Base-by-base conservation (phyloP, 2,888 invertebrate genomes). In the Lepidocyrtinus sp. region DNA sequence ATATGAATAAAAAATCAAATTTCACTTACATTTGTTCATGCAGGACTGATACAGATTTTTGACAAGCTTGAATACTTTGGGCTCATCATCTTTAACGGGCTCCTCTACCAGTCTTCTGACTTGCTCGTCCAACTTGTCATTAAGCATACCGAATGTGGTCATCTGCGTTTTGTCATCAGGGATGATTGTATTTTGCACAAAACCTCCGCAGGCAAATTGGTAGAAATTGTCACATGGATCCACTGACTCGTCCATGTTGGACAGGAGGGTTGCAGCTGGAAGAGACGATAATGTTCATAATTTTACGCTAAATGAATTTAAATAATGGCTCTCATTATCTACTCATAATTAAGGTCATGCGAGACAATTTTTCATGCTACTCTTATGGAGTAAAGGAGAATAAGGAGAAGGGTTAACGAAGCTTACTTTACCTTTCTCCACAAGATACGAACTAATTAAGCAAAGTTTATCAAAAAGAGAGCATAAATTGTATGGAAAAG, bases 181-280 rank as follows among this genome's bases (percentile, higher is more conserved):
- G 75, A 95, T 95, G 75, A 91, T 91, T 0, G 93, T 94, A 68
- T 90, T 91, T 87, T 92, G 92, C 46, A 94, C 89, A 89, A 94
- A 95, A 15, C 92, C 92, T 0, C 95, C 95, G 87, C 95, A 95
- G 0, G 95, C 92, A 88, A 94, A 95, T 86, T 93, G 90, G 88
- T 95, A 95, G 89, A 95, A 95, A 88, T 95, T 94, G 86, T 95
- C 94, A 88, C 95, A 95, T 0, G 95, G 95, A 83, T 94, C 93
- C 7, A 93, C 92, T 0, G 89, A 88, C 0, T 90, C 89, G 86
- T 95, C 93, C 92, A 95, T 93, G 87, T 93, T 93, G 81, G 91
- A 90, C 50, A 95, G 89, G 15, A 95, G 90, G 83, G 91, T 91
- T 0, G 94, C 93, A 0, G 95, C 94, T 92, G 72, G 69, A 71